These are phyloP conservation scores for Colistium nudipinnis DNA, from an alignment of 2,113 vertebrate genomes.

Conservation along the genomic window DNA sequence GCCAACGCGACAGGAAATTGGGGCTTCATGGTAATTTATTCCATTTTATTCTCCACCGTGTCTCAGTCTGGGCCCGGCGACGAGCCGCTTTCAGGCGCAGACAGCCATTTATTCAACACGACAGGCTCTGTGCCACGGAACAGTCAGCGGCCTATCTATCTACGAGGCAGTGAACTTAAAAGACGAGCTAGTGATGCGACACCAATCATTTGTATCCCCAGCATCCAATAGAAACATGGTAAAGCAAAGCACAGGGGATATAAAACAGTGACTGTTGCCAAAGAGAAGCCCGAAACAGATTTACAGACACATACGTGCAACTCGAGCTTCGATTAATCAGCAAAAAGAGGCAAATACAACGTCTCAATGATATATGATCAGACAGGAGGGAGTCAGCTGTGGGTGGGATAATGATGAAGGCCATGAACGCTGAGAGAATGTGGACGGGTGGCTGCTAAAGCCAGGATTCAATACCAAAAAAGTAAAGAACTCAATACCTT, in stretches of 20 bases:
- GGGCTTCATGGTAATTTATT: conserved; percentile 60
- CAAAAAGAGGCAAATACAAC: neutral
- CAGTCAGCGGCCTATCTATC: conserved; percentile 30
- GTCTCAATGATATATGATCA: neutral
- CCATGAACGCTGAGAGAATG: neutral
- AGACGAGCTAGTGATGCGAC: too few relatives aligned
- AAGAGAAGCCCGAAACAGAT: neutral
- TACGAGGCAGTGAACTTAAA: too few relatives aligned
- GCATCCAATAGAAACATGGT: neutral
- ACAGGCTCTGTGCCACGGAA: conserved; percentile 34
- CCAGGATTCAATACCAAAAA: neutral
- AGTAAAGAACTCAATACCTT: conserved; percentile 79
- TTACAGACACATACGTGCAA: neutral
- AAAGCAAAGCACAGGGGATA: conserved; percentile 2
- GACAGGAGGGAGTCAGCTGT: conserved; percentile 5
- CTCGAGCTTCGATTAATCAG: conserved; percentile 4
- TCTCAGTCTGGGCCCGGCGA: conserved; percentile 45
- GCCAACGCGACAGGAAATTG: conserved; percentile 47
- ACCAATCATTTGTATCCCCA: conserved; percentile 17
- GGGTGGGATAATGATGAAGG: neutral
- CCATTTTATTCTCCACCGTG: conserved; percentile 49
- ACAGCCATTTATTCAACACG: conserved; percentile 47
- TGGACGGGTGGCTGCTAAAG: neutral
- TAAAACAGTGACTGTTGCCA: too few relatives aligned
- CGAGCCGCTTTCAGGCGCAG: conserved; percentile 23